Percentiles rank a stretch among this genome's conserved stretches.
Evolutionary conservation across 2,888 invertebrate genomes (phyloP).

Genomic region (Sisyra nigra): DNA sequence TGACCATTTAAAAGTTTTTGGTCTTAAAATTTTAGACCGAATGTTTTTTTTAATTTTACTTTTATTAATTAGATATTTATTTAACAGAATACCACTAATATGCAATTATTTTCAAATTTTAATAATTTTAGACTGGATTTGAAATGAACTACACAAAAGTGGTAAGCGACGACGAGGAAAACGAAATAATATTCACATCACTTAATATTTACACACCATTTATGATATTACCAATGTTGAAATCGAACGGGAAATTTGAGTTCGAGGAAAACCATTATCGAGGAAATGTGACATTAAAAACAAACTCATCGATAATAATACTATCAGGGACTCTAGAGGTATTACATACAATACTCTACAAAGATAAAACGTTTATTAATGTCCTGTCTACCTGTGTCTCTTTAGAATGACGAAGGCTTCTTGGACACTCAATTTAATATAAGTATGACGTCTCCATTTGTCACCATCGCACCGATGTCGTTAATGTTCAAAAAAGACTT

Average conservation of each 20-base stretch:
- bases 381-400: constrained; percentile 12
- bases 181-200: constrained; percentile 28
- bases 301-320: constrained; percentile 31
- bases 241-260: constrained; percentile 28
- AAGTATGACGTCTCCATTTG: constrained; percentile 43
- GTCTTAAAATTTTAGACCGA: no score
- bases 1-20: no score
- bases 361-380: no score
- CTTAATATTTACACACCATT: constrained; percentile 38
- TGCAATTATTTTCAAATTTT: no score
- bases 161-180: constrained; percentile 22
- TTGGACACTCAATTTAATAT: constrained; percentile 44
- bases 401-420: constrained; percentile 43
- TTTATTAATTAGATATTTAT: no score
- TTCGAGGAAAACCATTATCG: constrained; percentile 33
- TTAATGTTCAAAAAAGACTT: constrained; percentile 53
- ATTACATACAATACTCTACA: constrained; percentile 15
- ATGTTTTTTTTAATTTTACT: no score
- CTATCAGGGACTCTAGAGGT: constrained; percentile 38
- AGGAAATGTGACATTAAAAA: constrained; percentile 31
- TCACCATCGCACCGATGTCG: constrained; percentile 47
- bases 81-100: no score
- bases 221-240: constrained; percentile 29
- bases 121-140: constrained; percentile 27
- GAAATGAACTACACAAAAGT: constrained; percentile 33